phyloP scores from a whole-genome alignment of 2,888 invertebrate genomes.

The Aplocera efformata region DNA sequence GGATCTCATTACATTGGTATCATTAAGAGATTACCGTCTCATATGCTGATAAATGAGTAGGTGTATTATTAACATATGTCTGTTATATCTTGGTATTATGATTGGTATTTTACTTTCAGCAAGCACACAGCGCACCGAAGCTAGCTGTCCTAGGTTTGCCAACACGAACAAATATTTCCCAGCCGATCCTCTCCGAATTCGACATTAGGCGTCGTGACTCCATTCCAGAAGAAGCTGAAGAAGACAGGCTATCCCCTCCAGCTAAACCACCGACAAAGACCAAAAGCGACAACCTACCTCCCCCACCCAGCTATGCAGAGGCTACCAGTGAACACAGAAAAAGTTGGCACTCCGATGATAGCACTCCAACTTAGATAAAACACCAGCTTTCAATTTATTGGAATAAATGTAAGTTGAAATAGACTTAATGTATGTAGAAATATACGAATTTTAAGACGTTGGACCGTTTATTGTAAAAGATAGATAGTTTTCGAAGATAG shows the following conservation, averaged over 20 bases:
- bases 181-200: constrained; percentile 80
- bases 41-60: too few species aligned
- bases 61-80: too few species aligned
- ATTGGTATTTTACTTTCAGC: constrained; percentile 45
- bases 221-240: constrained; percentile 82
- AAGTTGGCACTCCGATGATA: constrained; percentile 78
- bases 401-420: too few species aligned
- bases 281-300: constrained; percentile 60
- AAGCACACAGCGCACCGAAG: constrained; percentile 83
- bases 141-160: constrained; percentile 71
- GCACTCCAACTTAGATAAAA: constrained; percentile 61
- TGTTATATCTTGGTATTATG: background rate
- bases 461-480: background rate
- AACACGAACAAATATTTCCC: constrained; percentile 81
- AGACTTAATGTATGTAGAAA: too few species aligned
- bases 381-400: background rate
- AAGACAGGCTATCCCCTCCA: constrained; percentile 55
- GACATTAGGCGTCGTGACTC: constrained; percentile 80
- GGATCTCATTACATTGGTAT: too few species aligned
- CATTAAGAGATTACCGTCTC: too few species aligned
- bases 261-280: constrained; percentile 56
- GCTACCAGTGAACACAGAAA: constrained; percentile 67
- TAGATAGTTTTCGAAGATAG: background rate
- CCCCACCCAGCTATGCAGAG: constrained; percentile 67
- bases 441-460: too few species aligned